Conservation (phyloP, 2,113 vertebrate species). For the Pachycephala philippinensis region DNA sequence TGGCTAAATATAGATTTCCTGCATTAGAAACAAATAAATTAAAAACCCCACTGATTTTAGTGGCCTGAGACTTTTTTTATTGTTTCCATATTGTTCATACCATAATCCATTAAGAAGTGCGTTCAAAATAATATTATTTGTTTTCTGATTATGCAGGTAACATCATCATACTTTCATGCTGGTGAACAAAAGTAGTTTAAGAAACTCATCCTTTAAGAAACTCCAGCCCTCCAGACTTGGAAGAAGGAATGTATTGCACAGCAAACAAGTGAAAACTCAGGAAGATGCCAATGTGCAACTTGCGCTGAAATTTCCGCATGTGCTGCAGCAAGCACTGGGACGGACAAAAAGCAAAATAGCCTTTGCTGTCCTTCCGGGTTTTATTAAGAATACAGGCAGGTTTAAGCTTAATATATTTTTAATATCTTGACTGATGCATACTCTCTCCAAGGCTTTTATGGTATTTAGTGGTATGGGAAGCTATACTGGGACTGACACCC, state of each 20-base stretch:
- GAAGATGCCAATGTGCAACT: accelerated
- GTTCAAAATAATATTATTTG: not conserved
- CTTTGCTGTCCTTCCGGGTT: not conserved
- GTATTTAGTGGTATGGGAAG: not conserved
- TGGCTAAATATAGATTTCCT: conserved; percentile 2
- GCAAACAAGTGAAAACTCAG: not conserved
- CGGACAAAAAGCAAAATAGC: not conserved
- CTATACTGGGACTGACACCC: not conserved
- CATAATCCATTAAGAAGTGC: not conserved
- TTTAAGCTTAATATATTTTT: not conserved
- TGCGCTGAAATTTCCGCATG: not conserved
- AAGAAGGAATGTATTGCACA: not conserved
- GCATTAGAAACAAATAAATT: not conserved
- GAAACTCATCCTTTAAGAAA: not conserved
- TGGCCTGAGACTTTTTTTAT: not conserved
- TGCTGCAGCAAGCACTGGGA: not conserved
- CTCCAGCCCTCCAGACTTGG: not conserved
- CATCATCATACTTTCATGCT: not conserved
- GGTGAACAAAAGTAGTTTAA: not conserved
- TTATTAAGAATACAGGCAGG: not conserved
- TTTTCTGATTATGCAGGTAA: not conserved
- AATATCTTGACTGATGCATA: not conserved
- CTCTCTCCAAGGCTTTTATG: not conserved
- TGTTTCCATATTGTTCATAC: not conserved
- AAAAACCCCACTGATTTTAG: not conserved